Evolutionary conservation across 2,113 vertebrate genomes (phyloP).

Genomic region (Anolis carolinensis): DNA sequence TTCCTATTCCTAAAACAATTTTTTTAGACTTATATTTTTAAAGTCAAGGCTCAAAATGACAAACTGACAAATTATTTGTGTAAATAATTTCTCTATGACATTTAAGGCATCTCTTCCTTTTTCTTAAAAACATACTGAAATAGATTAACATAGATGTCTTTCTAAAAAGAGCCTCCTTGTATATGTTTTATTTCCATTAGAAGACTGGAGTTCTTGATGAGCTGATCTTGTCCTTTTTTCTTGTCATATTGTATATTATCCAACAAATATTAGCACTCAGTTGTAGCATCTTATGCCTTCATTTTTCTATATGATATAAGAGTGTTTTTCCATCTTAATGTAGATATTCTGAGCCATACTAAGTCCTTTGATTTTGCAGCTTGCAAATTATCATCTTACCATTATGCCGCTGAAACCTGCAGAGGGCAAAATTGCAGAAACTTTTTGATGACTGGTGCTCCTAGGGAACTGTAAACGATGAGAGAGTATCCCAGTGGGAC

Average conservation of each 20-base stretch:
- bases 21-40: not conserved
- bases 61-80: not conserved
- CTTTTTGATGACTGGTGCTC: constrained; percentile 32
- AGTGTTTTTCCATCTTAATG: not conserved
- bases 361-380: constrained; percentile 20
- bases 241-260: constrained; percentile 2
- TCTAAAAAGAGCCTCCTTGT: not conserved
- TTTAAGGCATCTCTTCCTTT: not conserved
- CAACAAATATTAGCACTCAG: not conserved
- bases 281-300: not conserved
- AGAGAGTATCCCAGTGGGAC: constrained; percentile 45
- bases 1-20: not conserved
- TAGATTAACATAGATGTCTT: not conserved
- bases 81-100: not conserved
- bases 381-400: constrained; percentile 40
- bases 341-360: constrained; percentile 23
- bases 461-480: constrained; percentile 42
- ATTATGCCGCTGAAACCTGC: not conserved
- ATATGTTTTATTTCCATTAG: not conserved
- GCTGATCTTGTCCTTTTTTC: not conserved
- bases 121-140: no score
- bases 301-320: not conserved
- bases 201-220: not conserved
- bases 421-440: constrained; percentile 51
- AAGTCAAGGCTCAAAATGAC: not conserved